Conservation (phyloP, 1,140 invertebrate genomes). For the Neocloeon triangulifer region DNA sequence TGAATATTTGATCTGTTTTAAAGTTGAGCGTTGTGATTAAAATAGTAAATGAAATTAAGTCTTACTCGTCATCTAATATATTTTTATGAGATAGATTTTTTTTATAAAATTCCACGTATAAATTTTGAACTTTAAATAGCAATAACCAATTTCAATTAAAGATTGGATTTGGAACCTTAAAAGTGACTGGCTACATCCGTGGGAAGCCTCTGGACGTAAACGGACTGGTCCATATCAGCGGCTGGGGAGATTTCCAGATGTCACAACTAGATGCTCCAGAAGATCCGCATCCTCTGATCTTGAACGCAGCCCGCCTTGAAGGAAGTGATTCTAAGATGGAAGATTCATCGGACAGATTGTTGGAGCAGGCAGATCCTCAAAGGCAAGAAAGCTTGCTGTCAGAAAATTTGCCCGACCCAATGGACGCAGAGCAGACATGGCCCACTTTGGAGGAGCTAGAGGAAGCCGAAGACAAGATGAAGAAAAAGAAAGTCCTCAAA, state of each 20-base stretch:
- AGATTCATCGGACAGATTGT: slow-evolving; percentile 7
- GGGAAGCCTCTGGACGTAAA: slow-evolving; percentile 66
- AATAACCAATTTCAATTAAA: slow-evolving; percentile 10
- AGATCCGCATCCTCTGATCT: slow-evolving; percentile 51
- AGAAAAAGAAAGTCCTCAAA: slow-evolving; percentile 38
- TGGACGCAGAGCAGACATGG: slow-evolving; percentile 94
- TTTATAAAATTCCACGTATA: neutral
- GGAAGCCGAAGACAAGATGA: slow-evolving; percentile 35
- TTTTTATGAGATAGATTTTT: neutral
- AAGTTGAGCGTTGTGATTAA: slow-evolving; percentile 3
- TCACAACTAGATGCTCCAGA: slow-evolving; percentile 44
- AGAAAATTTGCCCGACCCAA: slow-evolving; percentile 67
- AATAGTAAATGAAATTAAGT: slow-evolving; percentile 3
- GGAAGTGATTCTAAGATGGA: slow-evolving; percentile 3
- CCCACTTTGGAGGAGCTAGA: slow-evolving; percentile 77
- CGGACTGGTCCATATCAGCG: slow-evolving; percentile 68
- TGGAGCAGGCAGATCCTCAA: slow-evolving; percentile 6
- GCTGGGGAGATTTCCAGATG: slow-evolving; percentile 83
- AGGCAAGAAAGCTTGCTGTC: slow-evolving; percentile 42
- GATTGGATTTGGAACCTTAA: slow-evolving; percentile 39
- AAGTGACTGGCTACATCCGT: slow-evolving; percentile 65
- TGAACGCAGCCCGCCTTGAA: slow-evolving; percentile 5
- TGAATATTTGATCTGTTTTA: too few relatives aligned
- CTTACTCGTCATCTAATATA: slow-evolving; percentile 1
- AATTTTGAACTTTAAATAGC: neutral